These are phyloP conservation scores for Tenthredo mesomela DNA, from an alignment of 2,888 invertebrate species.

Conservation along the genomic window DNA sequence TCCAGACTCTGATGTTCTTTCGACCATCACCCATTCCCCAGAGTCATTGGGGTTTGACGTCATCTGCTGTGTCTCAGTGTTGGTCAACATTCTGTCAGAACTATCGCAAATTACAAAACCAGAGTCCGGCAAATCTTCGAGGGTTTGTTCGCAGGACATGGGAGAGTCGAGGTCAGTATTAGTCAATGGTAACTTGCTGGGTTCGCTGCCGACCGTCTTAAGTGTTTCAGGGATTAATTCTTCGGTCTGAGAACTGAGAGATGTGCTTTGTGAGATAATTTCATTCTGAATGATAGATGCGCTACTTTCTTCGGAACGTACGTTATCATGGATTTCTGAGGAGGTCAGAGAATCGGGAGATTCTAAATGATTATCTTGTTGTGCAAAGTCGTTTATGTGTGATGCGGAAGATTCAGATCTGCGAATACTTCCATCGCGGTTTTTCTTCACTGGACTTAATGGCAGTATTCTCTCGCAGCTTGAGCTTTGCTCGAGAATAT, in stretches of 20 bases:
- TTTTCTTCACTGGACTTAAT: constrained; percentile 28
- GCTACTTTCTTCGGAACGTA: constrained; percentile 36
- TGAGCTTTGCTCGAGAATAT: constrained; percentile 31
- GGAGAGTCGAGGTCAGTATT: constrained; percentile 74
- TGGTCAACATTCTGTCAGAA: constrained; percentile 62
- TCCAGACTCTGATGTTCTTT: constrained; percentile 69
- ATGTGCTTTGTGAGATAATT: constrained; percentile 40
- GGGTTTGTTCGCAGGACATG: constrained; percentile 74
- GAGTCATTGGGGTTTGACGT: constrained; percentile 65
- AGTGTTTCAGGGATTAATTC: constrained; percentile 53
- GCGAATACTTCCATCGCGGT: neutral
- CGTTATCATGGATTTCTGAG: constrained; percentile 25
- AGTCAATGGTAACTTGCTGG: constrained; percentile 62
- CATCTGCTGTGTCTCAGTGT: constrained; percentile 55
- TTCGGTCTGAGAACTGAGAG: constrained; percentile 61
- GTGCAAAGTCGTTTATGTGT: neutral
- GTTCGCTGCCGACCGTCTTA: constrained; percentile 29
- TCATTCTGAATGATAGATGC: constrained; percentile 1
- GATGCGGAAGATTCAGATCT: constrained; percentile 7
- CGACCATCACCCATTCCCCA: constrained; percentile 72
- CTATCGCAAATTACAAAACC: constrained; percentile 69
- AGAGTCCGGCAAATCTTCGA: constrained; percentile 72
- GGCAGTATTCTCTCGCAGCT: constrained; percentile 49
- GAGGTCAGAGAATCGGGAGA: constrained; percentile 29
- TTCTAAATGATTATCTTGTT: neutral